Conservation (phyloP, 2,888 invertebrate genomes). For the Sisyra nigra region DNA sequence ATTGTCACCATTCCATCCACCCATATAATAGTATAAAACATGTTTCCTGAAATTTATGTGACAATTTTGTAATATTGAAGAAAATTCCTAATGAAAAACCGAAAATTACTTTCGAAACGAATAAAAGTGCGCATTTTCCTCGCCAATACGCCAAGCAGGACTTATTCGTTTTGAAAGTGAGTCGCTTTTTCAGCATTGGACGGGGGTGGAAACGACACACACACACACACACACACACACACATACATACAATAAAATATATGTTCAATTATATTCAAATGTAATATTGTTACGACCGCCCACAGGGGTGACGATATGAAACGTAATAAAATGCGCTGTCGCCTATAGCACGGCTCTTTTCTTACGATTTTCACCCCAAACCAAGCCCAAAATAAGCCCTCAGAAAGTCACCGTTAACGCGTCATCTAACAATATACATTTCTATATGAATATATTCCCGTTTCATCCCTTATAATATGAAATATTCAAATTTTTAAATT, state of each 20-base stretch:
- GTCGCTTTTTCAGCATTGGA: background rate
- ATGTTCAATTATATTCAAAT: constrained; percentile 10
- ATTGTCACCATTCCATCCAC: no score
- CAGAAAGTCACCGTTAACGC: background rate
- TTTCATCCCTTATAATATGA: constrained; percentile 4
- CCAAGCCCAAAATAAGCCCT: background rate
- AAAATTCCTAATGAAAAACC: no score
- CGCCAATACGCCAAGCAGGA: no score
- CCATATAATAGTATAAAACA: no score
- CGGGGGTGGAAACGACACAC: background rate
- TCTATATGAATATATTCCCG: background rate
- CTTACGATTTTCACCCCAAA: no score
- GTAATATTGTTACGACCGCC: constrained; percentile 1
- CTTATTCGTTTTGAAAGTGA: no score
- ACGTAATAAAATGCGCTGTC: constrained; percentile 7
- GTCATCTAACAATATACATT: no score
- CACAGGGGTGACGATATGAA: constrained; percentile 4
- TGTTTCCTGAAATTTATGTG: no score
- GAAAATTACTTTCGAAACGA: no score
- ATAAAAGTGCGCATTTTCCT: no score
- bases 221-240: background rate
- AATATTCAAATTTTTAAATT: constrained; percentile 9
- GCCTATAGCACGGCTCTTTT: no score
- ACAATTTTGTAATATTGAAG: no score
- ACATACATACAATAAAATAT: constrained; percentile 3